Conservation (phyloP, 2,113 vertebrate genomes). For the Hippocampus zosterae region DNA sequence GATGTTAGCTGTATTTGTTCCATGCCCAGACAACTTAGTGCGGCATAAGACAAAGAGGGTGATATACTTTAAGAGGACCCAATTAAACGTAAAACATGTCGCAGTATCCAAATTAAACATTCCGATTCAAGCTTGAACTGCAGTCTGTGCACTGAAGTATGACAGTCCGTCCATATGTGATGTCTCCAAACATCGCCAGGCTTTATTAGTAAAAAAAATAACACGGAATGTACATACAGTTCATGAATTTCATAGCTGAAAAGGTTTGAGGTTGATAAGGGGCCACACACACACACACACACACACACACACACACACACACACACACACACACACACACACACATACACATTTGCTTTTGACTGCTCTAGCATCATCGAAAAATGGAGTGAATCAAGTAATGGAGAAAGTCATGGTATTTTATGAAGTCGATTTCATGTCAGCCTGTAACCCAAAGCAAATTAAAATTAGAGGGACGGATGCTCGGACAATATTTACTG, state of each 20-base stretch:
- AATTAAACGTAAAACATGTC: slow-evolving; percentile 6
- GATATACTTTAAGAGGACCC: not conserved
- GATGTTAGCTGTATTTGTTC: slow-evolving; percentile 4
- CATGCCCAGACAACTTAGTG: slow-evolving; percentile 6
- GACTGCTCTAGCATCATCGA: not conserved
- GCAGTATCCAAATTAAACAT: not conserved
- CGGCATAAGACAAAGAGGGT: not conserved
- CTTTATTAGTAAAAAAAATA: not conserved
- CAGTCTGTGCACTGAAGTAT: not conserved
- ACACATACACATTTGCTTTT: not conserved
- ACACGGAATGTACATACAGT: not conserved
- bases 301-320: not conserved
- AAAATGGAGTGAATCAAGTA: not conserved
- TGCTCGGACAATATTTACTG: slow-evolving; percentile 55
- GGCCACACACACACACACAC: too few species aligned
- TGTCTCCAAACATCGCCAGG: not conserved
- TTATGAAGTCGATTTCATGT: slow-evolving; percentile 9
- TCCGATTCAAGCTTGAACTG: not conserved
- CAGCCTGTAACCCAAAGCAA: slow-evolving; percentile 40
- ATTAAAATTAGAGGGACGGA: slow-evolving; percentile 61
- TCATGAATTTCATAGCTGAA: too few species aligned
- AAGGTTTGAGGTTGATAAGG: not conserved
- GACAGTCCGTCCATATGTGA: not conserved
- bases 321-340: not conserved
- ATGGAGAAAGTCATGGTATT: slow-evolving; percentile 9